A percentile compares a stretch with the other conserved stretches of the same genome.
Conservation (phyloP, 2,113 vertebrate genomes). For the Hiodon alosoides region DNA sequence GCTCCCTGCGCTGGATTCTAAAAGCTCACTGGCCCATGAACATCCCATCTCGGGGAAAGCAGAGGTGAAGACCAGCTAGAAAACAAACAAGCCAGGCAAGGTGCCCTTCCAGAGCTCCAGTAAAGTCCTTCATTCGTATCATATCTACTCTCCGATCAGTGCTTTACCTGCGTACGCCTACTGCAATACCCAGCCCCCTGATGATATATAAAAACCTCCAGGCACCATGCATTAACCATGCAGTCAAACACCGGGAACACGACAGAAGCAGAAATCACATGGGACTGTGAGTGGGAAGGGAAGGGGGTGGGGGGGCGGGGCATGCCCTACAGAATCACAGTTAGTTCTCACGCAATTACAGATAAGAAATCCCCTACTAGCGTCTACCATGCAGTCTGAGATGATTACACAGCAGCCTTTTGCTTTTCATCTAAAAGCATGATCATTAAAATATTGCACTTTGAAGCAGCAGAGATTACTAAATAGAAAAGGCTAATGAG, state of each 20-base stretch:
- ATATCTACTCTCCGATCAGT: background rate
- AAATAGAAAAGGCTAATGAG: conserved; percentile 15
- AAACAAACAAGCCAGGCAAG: background rate
- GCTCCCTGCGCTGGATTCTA: background rate
- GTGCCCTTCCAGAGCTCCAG: background rate
- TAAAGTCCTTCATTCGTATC: background rate
- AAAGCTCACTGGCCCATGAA: conserved; percentile 1
- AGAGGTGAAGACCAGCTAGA: background rate
- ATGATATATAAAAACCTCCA: background rate
- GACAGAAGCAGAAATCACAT: background rate
- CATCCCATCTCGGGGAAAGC: background rate
- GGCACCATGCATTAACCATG: background rate
- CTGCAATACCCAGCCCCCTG: background rate
- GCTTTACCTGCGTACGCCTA: background rate
- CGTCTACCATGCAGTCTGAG: background rate
- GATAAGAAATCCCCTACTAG: background rate
- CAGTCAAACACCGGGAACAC: background rate
- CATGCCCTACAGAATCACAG: background rate
- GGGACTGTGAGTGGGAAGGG: background rate
- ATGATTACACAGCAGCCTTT: background rate
- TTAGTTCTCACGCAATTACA: background rate
- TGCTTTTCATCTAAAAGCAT: conserved; percentile 22
- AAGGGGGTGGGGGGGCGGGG: background rate
- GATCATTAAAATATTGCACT: conserved; percentile 17
- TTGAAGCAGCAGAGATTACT: conserved; percentile 22